Evolutionary conservation across 2,113 vertebrate genomes (phyloP), one percentile per base, ranked within the genome.

Genomic region (Trogon surrucura): DNA sequence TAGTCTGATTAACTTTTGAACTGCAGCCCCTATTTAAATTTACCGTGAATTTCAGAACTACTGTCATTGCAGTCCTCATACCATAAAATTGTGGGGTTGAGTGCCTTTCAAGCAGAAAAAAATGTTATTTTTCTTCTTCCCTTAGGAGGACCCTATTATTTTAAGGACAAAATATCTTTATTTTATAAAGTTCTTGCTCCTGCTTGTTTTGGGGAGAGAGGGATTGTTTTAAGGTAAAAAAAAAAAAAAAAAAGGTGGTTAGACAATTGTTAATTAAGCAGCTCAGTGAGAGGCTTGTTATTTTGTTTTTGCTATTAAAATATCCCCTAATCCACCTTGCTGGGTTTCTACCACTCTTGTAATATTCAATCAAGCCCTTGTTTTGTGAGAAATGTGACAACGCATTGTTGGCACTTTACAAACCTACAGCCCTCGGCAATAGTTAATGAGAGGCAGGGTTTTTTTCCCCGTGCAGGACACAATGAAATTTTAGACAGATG

Each of bases 401-500:
- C 77, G 80, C 65, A 50, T 97, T 89, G 89, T 94, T 96, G 88
- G 91, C 93, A 94, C 96, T 95, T 97, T 96, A 95, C 93, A 96
- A 95, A 80, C 94, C 95, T 91, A 38, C 89, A 95, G 96, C 97
- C 97, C 95, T 95, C 47, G 97, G 96, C 96, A 95, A 95, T 72
- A 92, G 90, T 97, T 97, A 97, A 97, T 95, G 96, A 89, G 93
- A 97, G 94, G 87, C 95, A 96, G 75, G 60, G 44, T 75, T 96
- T 89, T 89, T 95, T 88, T 74, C 88, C 86, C 85, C 4, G 15
- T 97, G 93, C 96, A 96, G 97, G 96, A 96, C 97, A 97, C 97
- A 95, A 97, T 97, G 97, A 98, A 96, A 98, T 97, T 98, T 97
- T 97, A 97, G 97, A 98, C 96, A 97, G 97, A 98, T 98, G 97